Percentiles rank a stretch among this genome's conserved stretches.
Evolutionary conservation across 1,140 invertebrate species (phyloP).

Genomic region (Rhopalosiphum padi): DNA sequence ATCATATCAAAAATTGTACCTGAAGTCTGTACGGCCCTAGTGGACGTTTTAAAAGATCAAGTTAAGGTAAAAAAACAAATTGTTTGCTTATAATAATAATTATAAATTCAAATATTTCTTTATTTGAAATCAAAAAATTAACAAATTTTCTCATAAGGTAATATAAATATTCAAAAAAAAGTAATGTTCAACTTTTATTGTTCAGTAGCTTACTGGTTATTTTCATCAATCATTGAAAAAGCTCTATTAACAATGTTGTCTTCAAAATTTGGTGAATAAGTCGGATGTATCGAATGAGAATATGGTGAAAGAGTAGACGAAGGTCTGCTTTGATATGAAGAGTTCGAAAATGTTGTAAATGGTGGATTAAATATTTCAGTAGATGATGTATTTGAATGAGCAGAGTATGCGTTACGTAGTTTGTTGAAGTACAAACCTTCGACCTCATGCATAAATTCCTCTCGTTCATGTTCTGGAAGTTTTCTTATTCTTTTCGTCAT

Average conservation of each 20-base stretch:
- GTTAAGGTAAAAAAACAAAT: constrained; percentile 59
- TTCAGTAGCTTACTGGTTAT: no score
- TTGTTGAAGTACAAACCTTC: neutral
- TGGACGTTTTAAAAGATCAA: constrained; percentile 58
- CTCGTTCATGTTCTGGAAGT: constrained; percentile 60
- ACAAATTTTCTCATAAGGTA: no score
- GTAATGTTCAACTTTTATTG: no score
- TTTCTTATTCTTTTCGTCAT: constrained; percentile 61
- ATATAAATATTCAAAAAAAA: no score
- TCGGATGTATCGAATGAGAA: neutral
- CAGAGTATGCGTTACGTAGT: neutral
- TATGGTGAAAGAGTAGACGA: neutral
- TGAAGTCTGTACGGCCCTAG: neutral
- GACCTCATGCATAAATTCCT: no score
- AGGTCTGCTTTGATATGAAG: neutral
- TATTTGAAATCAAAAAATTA: neutral
- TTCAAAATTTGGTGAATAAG: neutral
- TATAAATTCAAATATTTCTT: constrained; percentile 17
- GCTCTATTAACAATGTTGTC: neutral
- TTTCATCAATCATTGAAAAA: no score
- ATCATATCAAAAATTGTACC: no score
- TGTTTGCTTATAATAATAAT: constrained; percentile 31
- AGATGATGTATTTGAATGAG: neutral
- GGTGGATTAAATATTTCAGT: neutral
- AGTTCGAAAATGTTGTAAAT: neutral